Base-by-base conservation (phyloP, 2,888 invertebrate species). In the Coecobrya sp. region DNA sequence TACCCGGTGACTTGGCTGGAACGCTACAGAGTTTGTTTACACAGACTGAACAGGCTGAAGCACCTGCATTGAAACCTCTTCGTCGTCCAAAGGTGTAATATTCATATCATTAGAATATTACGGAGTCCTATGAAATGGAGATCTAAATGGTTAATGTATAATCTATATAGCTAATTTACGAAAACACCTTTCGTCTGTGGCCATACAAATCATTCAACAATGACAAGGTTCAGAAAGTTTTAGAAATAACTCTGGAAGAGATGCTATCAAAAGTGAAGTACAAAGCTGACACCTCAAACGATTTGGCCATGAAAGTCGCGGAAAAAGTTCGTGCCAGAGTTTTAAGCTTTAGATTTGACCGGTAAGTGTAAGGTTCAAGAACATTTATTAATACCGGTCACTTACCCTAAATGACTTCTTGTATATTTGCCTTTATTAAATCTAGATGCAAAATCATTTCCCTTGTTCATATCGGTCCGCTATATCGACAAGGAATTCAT, bases 321-420 rank as follows among this genome's bases (percentile, higher is more conserved):
- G 96, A 96, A 93, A 96, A 96, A 73, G 97, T 97, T 93, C 96
- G 97, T 49, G 96, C 96, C 45, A 96, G 96, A 93, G 96, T 97
- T 19, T 97, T 97, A 95, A 97, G 96, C 95, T 96, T 97, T 95
- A 96, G 97, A 93, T 97, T 96, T 95, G 97, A 97, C 95, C 97
- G 97, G 97, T 96, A 95, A 73, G 68, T n/a, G n/a, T n/a, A n/a
- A n/a, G n/a, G n/a, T n/a, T n/a, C n/a, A n/a, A n/a, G n/a, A 70
- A 70, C 25, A 36, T 13, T 70, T 13, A n/a, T n/a, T n/a, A n/a
- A n/a, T 11, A 65, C 27, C 59, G 27, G 70, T 62, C 22, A 36
- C n/a, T n/a, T n/a, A n/a, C 25, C 30, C 25, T 22, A 16, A 55
- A 76, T 55, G 27, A 30, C 49, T 79, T 79, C 52, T 25, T n/a